Conservation (phyloP, 2,888 invertebrate genomes). For the Hedychridium roseum region DNA sequence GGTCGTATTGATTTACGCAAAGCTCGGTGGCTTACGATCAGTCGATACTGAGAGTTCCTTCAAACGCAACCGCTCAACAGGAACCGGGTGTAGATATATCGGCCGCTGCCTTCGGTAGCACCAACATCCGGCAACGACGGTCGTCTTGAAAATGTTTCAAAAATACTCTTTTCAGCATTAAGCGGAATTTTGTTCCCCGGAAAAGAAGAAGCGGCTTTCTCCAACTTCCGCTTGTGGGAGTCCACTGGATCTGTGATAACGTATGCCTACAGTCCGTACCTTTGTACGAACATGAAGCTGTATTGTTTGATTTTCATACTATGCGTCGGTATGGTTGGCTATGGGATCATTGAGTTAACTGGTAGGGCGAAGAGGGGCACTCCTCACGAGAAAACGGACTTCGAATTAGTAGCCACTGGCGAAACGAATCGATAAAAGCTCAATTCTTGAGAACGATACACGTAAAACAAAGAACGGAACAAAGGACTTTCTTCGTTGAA, state of each 20-base stretch:
- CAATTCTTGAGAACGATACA: no score
- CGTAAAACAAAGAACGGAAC: no score
- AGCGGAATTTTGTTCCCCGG: constrained; percentile 87
- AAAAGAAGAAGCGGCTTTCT: constrained; percentile 88
- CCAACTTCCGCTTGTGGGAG: constrained; percentile 93
- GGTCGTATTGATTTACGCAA: no score
- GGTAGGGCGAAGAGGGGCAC: constrained; percentile 34
- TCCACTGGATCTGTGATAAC: constrained; percentile 88
- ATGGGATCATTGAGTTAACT: constrained; percentile 70
- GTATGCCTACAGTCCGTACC: constrained; percentile 80
- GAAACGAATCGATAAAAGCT: constrained; percentile 25
- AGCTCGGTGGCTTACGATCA: no score
- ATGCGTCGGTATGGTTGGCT: constrained; percentile 78
- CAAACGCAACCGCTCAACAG: no score
- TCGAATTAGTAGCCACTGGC: constrained; percentile 49
- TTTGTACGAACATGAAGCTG: constrained; percentile 78
- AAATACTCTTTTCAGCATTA: constrained; percentile 72
- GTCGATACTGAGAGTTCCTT: no score
- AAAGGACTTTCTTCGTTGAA: no score
- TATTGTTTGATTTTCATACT: constrained; percentile 74
- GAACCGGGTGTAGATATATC: no score
- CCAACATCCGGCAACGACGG: no score
- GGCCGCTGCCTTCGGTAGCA: no score
- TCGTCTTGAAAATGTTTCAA: no score
- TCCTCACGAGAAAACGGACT: constrained; percentile 44